phyloP scores from a whole-genome alignment of 64 coral and sea anemone genomes.

The Porites lutea region DNA sequence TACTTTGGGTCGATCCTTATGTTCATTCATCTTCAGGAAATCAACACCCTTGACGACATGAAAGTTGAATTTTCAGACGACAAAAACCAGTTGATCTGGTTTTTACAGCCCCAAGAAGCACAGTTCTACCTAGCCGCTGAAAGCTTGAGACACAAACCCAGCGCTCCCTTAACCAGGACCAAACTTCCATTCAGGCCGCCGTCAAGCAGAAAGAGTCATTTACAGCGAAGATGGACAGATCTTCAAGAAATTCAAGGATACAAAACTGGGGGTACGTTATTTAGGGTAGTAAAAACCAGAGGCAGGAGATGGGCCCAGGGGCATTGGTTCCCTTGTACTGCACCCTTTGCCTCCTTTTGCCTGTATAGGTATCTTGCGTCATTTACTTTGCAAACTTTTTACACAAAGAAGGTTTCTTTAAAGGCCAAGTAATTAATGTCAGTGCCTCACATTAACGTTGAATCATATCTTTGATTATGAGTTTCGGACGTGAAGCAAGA shows the following conservation, averaged over 20 bases:
- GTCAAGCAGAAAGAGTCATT: not conserved
- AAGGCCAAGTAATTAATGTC: too few relatives aligned
- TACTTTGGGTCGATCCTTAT: too few relatives aligned
- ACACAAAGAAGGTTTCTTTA: too few relatives aligned
- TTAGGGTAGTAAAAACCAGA: not conserved
- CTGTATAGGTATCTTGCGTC: too few relatives aligned
- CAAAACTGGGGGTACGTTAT: not conserved
- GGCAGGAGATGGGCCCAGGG: too few relatives aligned
- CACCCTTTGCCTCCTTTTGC: too few relatives aligned
- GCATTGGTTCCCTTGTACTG: too few relatives aligned
- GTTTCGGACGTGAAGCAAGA: too few relatives aligned
- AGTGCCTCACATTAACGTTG: too few relatives aligned
- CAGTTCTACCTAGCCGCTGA: constrained; percentile 82
- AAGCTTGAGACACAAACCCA: constrained; percentile 57
- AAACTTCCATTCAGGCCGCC: constrained; percentile 67
- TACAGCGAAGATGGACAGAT: not conserved
- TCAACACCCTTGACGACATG: constrained; percentile 64
- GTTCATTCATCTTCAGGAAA: constrained; percentile 48
- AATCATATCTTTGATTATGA: too few relatives aligned
- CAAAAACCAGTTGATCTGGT: constrained; percentile 79
- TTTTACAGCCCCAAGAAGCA: constrained; percentile 83
- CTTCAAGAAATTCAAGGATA: constrained; percentile 29
- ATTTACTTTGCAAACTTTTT: too few relatives aligned
- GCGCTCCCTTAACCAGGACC: constrained; percentile 37
- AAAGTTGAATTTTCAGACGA: constrained; percentile 62